Conservation (phyloP, 2,797 vertebrate species). For the Columba guinea region DNA sequence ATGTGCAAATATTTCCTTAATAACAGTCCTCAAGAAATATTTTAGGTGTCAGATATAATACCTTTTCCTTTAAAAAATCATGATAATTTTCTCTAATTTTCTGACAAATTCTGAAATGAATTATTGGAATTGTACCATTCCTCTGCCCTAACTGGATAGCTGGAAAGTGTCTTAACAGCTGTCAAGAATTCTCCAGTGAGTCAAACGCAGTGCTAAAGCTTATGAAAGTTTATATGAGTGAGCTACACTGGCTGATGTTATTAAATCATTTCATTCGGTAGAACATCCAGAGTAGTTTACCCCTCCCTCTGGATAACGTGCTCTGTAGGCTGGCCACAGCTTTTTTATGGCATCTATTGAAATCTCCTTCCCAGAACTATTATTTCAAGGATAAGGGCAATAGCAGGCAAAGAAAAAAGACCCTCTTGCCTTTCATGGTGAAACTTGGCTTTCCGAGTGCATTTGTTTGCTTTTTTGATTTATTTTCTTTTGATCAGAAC, state of each 20-base stretch:
- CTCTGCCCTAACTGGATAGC: neutral
- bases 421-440: neutral
- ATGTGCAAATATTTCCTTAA: neutral
- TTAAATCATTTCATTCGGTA: neutral
- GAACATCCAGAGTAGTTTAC: neutral
- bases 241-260: constrained; percentile 6
- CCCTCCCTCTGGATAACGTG: neutral
- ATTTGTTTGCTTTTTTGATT: constrained; percentile 28
- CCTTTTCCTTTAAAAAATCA: neutral
- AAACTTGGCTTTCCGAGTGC: neutral
- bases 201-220: constrained; percentile 7
- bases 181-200: constrained; percentile 27
- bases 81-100: neutral
- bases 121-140: neutral
- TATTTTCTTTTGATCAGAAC: constrained; percentile 39
- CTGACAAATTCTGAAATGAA: constrained; percentile 24
- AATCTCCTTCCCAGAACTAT: neutral
- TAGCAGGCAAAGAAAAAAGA: neutral
- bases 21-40: neutral
- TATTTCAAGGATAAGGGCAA: neutral
- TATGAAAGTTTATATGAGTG: neutral
- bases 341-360: neutral
- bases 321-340: neutral
- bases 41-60: neutral
- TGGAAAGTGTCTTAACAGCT: constrained; percentile 21